These are phyloP conservation scores for Scaptomyza caliginosa DNA, from an alignment of 2,888 invertebrate species.

Conservation along the genomic window DNA sequence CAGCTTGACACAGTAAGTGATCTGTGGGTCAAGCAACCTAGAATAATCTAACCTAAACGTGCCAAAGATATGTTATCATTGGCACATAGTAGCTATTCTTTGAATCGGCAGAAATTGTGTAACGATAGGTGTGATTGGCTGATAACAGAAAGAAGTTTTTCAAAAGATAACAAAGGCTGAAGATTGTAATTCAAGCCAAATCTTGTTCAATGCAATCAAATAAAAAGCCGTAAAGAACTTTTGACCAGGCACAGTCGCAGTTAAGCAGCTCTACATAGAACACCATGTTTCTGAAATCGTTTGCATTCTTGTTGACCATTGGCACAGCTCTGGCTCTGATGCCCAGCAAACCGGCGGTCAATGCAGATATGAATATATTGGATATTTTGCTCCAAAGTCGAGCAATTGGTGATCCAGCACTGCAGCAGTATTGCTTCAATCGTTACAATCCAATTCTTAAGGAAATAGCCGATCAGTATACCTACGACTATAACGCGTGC, in stretches of 20 bases:
- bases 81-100: not conserved
- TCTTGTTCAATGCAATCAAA: not conserved
- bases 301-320: conserved; percentile 30
- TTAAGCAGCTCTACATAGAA: conserved; percentile 15
- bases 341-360: conserved; percentile 6
- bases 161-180: conserved; percentile 1
- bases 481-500: conserved; percentile 16
- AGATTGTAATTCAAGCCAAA: not conserved
- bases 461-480: conserved; percentile 13
- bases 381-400: conserved; percentile 33
- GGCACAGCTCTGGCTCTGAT: conserved; percentile 23
- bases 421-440: conserved; percentile 37
- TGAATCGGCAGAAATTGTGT: not conserved
- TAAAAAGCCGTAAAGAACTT: conserved; percentile 10
- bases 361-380: conserved; percentile 21
- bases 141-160: not conserved
- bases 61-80: not conserved
- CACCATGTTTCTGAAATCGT: conserved; percentile 40
- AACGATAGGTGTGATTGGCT: not conserved
- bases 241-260: conserved; percentile 16
- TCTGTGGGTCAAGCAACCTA: not conserved
- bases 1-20: no score
- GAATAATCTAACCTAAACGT: not conserved
- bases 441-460: conserved; percentile 40
- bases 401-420: not conserved